These are phyloP conservation scores for Eledona agricola DNA, from an alignment of 2,888 invertebrate species.

Conservation along the genomic window DNA sequence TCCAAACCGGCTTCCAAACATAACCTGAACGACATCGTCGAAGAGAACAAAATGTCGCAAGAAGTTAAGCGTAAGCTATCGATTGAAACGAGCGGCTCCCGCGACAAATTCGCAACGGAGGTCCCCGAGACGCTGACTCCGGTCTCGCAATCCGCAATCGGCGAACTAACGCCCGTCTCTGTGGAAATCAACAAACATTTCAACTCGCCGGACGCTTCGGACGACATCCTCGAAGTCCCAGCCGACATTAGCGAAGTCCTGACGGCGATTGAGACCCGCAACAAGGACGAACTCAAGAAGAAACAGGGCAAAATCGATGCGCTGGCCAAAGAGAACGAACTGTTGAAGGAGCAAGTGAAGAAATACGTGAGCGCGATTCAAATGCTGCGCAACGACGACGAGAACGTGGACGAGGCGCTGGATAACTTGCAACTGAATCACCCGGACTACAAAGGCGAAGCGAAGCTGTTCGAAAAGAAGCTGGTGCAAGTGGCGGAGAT, in stretches of 20 bases:
- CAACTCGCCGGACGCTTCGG: conserved; percentile 53
- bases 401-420: conserved; percentile 56
- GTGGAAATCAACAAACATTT: conserved; percentile 52
- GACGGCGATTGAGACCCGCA: conserved; percentile 57
- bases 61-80: conserved; percentile 48
- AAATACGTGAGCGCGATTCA: conserved; percentile 91
- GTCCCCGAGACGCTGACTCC: conserved; percentile 62
- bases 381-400: conserved; percentile 70
- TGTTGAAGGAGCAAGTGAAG: conserved; percentile 83
- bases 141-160: conserved; percentile 60
- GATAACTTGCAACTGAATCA: conserved; percentile 56
- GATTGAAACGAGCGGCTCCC: conserved; percentile 57
- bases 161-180: conserved; percentile 64
- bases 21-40: conserved; percentile 40
- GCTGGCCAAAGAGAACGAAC: conserved; percentile 78
- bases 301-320: conserved; percentile 54
- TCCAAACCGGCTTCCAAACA: conserved; percentile 24
- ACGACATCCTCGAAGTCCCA: conserved; percentile 57
- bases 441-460: conserved; percentile 71
- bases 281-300: conserved; percentile 55
- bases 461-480: conserved; percentile 83
- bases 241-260: conserved; percentile 59
- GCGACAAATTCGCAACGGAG: conserved; percentile 50
- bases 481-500: conserved; percentile 92
- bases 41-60: conserved; percentile 40